Evolutionary conservation across 2,797 vertebrate species (phyloP).

Genomic region (Sternarchorhynchus goeldii): DNA sequence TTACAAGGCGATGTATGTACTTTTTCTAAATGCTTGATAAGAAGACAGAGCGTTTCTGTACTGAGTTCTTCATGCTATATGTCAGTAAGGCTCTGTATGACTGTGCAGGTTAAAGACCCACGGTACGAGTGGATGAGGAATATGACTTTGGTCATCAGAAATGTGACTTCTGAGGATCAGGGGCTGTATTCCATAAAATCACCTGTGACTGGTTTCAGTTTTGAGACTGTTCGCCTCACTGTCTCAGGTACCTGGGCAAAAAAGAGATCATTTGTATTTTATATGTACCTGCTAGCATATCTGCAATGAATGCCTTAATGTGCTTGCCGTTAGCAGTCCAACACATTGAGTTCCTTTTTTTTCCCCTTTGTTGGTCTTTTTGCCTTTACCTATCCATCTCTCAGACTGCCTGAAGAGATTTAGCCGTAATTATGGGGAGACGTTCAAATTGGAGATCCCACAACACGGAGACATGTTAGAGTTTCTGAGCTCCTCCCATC

Average conservation of each 20-base stretch:
- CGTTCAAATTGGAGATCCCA: conserved; percentile 21
- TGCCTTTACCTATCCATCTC: background rate
- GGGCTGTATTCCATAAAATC: conserved; percentile 72
- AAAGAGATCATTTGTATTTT: background rate
- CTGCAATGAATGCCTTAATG: no score
- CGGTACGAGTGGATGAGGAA: conserved; percentile 73
- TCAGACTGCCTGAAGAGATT: conserved; percentile 11
- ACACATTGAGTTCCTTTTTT: no score
- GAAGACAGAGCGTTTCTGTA: no score
- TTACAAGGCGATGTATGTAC: no score
- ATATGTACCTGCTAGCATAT: background rate
- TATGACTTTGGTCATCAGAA: conserved; percentile 69
- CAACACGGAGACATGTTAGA: background rate
- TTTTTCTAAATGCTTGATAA: no score
- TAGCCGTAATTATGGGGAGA: conserved; percentile 1
- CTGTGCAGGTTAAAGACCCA: conserved; percentile 67
- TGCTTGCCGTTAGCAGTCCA: no score
- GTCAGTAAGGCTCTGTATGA: background rate
- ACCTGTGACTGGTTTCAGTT: conserved; percentile 65
- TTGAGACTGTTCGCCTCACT: conserved; percentile 67
- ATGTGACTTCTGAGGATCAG: conserved; percentile 67
- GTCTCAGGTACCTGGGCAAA: conserved; percentile 66
- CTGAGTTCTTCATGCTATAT: no score
- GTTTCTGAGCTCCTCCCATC: background rate
- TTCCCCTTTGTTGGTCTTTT: no score